Conservation (phyloP, 1,140 invertebrate species). For the Camponotus vicinus region DNA sequence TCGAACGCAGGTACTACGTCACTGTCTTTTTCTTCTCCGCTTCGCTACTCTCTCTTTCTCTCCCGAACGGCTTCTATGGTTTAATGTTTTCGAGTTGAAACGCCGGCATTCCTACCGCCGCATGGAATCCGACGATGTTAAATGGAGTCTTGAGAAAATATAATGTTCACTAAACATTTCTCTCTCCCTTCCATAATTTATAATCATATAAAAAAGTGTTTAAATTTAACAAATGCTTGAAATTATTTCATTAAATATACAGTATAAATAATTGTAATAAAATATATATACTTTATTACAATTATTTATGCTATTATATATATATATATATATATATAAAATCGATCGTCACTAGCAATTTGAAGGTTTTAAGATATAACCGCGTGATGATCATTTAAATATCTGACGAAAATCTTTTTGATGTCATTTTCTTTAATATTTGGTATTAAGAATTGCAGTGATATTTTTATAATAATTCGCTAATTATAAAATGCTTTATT, state of each 20-base stretch:
- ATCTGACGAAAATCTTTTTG: not conserved
- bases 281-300: too few species aligned
- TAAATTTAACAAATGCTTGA: not conserved
- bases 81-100: conserved; percentile 69
- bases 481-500: too few species aligned
- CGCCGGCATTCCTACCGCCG: conserved; percentile 66
- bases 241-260: conserved; percentile 23
- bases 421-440: not conserved
- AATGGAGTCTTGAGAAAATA: conserved; percentile 73
- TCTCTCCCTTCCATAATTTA: conserved; percentile 65
- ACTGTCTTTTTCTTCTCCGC: conserved; percentile 79
- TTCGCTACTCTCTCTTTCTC: conserved; percentile 49
- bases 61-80: conserved; percentile 29
- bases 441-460: too few species aligned
- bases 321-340: too few species aligned
- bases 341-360: not conserved
- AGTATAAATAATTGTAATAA: not conserved
- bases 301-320: too few species aligned
- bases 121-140: conserved; percentile 70
- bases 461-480: too few species aligned
- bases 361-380: not conserved
- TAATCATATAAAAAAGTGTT: conserved; percentile 20
- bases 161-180: conserved; percentile 69
- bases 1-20: conserved; percentile 81
- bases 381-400: not conserved